These are phyloP conservation scores for Scaptomyza hsui DNA, from an alignment of 1,140 invertebrate species.

Conservation along the genomic window DNA sequence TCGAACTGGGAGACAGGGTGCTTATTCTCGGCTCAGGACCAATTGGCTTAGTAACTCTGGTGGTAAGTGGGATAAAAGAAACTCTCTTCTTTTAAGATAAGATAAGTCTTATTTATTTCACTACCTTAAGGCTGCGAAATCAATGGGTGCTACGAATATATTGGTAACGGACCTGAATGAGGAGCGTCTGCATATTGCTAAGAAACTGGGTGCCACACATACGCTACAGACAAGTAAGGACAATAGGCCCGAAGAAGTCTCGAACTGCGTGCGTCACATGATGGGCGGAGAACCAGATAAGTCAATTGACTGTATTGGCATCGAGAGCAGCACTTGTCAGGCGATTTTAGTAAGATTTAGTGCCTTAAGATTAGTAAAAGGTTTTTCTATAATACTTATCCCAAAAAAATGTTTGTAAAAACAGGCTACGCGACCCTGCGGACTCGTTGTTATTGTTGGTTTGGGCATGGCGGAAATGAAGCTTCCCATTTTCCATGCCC, in stretches of 20 bases:
- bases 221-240: conserved; percentile 87
- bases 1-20: conserved; percentile 89
- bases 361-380: too few relatives aligned
- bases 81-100: too few relatives aligned
- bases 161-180: conserved; percentile 93
- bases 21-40: conserved; percentile 96
- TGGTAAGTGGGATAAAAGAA: conserved; percentile 84
- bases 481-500: conserved; percentile 92
- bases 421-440: conserved; percentile 93
- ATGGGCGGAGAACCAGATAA: conserved; percentile 90
- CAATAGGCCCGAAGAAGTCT: conserved; percentile 86
- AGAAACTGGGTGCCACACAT: conserved; percentile 91
- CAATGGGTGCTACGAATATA: conserved; percentile 94
- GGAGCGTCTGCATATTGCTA: conserved; percentile 90
- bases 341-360: conserved; percentile 87
- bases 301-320: conserved; percentile 95
- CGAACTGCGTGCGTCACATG: conserved; percentile 86
- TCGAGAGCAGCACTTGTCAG: conserved; percentile 89
- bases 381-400: background rate
- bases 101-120: too few relatives aligned
- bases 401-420: background rate
- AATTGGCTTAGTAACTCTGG: conserved; percentile 93
- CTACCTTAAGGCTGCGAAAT: conserved; percentile 87
- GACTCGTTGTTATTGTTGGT: conserved; percentile 93
- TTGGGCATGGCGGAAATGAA: conserved; percentile 91